Evolutionary conservation across 2,113 vertebrate genomes (phyloP).

Genomic region (Notarius quadriscutis): DNA sequence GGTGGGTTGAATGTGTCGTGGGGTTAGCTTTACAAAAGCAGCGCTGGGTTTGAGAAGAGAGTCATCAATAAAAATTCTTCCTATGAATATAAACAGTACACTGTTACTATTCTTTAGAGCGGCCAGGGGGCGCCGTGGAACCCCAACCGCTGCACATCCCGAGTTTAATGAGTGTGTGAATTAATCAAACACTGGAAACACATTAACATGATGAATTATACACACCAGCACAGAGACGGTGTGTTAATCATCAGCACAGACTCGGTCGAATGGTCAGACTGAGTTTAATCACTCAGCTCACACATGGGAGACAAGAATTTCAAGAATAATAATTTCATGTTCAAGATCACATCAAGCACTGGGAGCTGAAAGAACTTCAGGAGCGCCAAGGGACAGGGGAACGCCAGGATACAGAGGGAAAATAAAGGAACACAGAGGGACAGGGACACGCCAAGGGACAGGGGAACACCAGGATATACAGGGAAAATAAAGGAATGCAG

Average conservation of each 20-base stretch:
- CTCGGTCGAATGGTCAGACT: background rate
- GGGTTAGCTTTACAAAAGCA: no score
- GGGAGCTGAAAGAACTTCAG: background rate
- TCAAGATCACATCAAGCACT: background rate
- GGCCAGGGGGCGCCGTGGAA: conserved; percentile 52
- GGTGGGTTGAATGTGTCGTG: no score
- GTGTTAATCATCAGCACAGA: background rate
- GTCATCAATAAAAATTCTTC: background rate
- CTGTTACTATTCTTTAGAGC: conserved; percentile 34
- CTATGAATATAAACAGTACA: background rate
- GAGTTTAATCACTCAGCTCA: conserved; percentile 3
- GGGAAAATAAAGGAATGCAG: no score
- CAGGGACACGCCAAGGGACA: background rate
- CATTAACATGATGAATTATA: conserved; percentile 11
- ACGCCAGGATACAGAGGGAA: rapidly evolving
- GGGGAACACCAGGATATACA: no score
- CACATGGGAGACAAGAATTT: background rate
- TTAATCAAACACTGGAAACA: conserved; percentile 59
- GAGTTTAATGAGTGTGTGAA: conserved; percentile 59
- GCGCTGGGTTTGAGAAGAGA: background rate
- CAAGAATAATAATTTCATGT: background rate
- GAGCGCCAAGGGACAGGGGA: background rate
- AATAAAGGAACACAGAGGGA: no score
- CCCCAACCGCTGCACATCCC: conserved; percentile 26
- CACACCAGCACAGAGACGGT: background rate